phyloP scores from a whole-genome alignment of 2,888 invertebrate species.

The Nebria brevicollis region DNA sequence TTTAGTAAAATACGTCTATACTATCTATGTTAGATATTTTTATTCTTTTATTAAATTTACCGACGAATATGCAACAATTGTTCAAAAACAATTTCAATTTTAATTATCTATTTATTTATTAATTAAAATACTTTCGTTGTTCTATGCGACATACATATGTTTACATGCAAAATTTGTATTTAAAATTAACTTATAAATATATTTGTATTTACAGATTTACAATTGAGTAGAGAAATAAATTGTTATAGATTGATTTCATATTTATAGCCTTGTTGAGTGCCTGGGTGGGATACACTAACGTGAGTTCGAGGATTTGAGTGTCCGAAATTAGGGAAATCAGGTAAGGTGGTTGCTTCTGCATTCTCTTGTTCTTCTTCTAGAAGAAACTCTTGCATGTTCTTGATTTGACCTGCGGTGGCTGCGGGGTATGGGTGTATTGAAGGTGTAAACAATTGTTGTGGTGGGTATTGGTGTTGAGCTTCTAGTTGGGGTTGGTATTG shows the following conservation, averaged over 20 bases:
- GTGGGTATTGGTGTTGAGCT: background rate
- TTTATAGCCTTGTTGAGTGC: slow-evolving; percentile 16
- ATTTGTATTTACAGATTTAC: too few species aligned
- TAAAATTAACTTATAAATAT: too few species aligned
- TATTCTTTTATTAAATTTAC: too few species aligned
- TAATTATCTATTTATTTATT: too few species aligned
- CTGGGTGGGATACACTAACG: background rate
- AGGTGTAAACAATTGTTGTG: slow-evolving; percentile 28
- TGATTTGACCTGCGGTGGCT: slow-evolving; percentile 31
- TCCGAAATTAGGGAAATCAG: background rate
- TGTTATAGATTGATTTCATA: slow-evolving; percentile 29
- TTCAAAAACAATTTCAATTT: too few species aligned
- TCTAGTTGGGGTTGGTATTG: slow-evolving; percentile 10
- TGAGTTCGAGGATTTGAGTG: background rate
- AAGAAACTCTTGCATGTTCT: slow-evolving; percentile 22
- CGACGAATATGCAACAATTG: too few species aligned
- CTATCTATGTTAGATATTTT: too few species aligned
- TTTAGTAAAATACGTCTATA: too few species aligned
- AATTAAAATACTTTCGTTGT: too few species aligned
- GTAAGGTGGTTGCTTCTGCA: background rate
- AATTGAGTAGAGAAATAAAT: too few species aligned
- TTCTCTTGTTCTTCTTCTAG: slow-evolving; percentile 20
- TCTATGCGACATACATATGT: too few species aligned
- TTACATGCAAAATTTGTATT: too few species aligned
- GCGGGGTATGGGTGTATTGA: slow-evolving; percentile 25